Evolutionary conservation across 2,113 vertebrate genomes (phyloP), one percentile per base, ranked within the genome.

Genomic region (Lipophrys pholis): DNA sequence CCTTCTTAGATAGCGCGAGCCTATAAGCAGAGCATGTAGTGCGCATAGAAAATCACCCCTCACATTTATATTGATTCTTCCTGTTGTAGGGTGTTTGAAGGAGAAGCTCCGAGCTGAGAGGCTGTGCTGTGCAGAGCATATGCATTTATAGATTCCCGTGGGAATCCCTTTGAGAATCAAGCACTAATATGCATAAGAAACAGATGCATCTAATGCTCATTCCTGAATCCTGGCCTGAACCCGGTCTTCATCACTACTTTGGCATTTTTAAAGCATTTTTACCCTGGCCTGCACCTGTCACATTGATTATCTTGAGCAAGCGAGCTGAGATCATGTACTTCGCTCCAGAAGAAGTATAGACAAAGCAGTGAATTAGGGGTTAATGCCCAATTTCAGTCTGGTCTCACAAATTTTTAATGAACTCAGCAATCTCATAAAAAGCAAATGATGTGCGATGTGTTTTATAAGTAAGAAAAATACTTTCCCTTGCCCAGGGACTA

Each of bases 11-110:
- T 68, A 68, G 48, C 73, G 50, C 16, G 50, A 54, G 74, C 69
- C 80, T 69, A 46, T 77, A 69, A 68, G 57, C 41, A 51, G 45
- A 75, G 57, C 64, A 61, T 73, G 62, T 65, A 78, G 41, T 80
- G 64, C 6, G 6, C 81, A 71, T 81, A 66, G 72, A 86, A 80
- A 85, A 74, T 46, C 70, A 73, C 36, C 62, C 16, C 67, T 84
- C 62, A 45, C 80, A 55, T 74, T 70, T 11, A 6, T 76, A 89
- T 87, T 17, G 88, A 85, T 89, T 86, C 48, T 30, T 50, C 11
- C 53, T 35, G 51, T 61, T 89, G 76, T 57, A 87, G 86, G 89
- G 38, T 80, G 70, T 89, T 87, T 89, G 81, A 89, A 90, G 89
- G 88, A 80, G 85, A 87, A 76, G 58, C 57, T 42, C 81, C 82